Percentiles rank a stretch among this genome's conserved stretches.
Evolutionary conservation across 2,113 vertebrate species (phyloP).

Genomic region (Nanorana parkeri): DNA sequence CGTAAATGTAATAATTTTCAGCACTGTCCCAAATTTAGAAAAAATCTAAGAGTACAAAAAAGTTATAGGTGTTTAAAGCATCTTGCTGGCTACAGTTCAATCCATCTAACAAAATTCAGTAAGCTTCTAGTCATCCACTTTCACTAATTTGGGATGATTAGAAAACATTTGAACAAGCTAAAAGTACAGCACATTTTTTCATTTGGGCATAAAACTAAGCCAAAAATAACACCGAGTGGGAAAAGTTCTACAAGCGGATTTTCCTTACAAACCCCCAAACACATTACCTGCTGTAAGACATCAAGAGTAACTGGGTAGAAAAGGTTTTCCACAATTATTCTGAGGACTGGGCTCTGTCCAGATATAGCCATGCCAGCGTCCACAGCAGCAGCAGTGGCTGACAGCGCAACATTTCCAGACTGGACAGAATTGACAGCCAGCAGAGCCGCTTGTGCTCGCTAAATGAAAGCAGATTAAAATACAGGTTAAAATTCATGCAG

Average conservation of each 20-base stretch:
- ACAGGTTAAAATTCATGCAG: background rate
- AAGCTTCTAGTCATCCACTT: too few relatives aligned
- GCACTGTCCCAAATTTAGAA: conserved; percentile 91
- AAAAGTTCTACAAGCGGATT: too few relatives aligned
- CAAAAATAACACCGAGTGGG: background rate
- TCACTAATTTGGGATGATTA: too few relatives aligned
- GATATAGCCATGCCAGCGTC: conserved; percentile 77
- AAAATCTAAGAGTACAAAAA: conserved; percentile 83
- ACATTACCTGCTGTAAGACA: conserved; percentile 90
- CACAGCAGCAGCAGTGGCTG: conserved; percentile 64
- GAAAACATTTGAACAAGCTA: too few relatives aligned
- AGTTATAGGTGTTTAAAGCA: background rate
- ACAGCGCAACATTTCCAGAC: conserved; percentile 78
- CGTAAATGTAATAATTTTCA: conserved; percentile 95
- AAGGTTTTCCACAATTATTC: conserved; percentile 95
- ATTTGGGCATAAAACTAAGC: background rate
- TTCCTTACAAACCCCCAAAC: background rate
- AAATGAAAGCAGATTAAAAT: background rate
- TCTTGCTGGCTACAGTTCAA: too few relatives aligned
- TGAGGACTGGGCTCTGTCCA: conserved; percentile 86
- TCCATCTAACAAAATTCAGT: too few relatives aligned
- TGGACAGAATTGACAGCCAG: conserved; percentile 86
- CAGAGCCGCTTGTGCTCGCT: conserved; percentile 93
- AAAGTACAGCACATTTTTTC: too few relatives aligned
- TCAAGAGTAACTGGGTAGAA: conserved; percentile 94